Conservation (phyloP, 2,113 vertebrate species). For the Cochlearius cochlearius region DNA sequence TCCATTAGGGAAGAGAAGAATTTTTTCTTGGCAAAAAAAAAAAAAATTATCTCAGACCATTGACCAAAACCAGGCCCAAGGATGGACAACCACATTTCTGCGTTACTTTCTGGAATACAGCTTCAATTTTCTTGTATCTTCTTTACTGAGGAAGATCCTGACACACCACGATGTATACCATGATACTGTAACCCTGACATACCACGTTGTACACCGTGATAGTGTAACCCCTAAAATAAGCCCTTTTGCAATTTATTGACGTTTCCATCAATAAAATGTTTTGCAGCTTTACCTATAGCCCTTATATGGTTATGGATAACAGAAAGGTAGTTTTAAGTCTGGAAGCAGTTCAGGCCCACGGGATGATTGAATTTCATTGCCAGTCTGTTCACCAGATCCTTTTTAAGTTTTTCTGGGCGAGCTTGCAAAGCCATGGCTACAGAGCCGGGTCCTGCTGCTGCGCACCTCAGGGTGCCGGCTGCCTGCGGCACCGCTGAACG, state of each 20-base stretch:
- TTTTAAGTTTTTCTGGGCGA: background rate
- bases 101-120: background rate
- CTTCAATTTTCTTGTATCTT: background rate
- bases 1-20: background rate
- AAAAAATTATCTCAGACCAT: background rate
- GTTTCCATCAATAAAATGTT: background rate
- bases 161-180: rapidly evolving
- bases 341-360: background rate
- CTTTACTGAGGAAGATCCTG: background rate
- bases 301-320: background rate
- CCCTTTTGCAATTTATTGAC: background rate
- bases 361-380: background rate
- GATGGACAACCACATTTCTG: background rate
- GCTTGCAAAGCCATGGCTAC: background rate
- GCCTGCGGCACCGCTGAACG: rapidly evolving
- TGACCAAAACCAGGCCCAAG: background rate
- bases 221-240: background rate
- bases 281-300: background rate
- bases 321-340: background rate
- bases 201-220: rapidly evolving
- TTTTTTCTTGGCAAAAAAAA: background rate
- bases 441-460: background rate
- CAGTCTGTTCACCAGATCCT: background rate
- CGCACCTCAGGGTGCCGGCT: background rate
- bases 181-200: rapidly evolving